Evolutionary conservation across 2,113 vertebrate species (phyloP), one percentile per base, ranked within the genome.

Genomic region (Triplophysa dalaica): DNA sequence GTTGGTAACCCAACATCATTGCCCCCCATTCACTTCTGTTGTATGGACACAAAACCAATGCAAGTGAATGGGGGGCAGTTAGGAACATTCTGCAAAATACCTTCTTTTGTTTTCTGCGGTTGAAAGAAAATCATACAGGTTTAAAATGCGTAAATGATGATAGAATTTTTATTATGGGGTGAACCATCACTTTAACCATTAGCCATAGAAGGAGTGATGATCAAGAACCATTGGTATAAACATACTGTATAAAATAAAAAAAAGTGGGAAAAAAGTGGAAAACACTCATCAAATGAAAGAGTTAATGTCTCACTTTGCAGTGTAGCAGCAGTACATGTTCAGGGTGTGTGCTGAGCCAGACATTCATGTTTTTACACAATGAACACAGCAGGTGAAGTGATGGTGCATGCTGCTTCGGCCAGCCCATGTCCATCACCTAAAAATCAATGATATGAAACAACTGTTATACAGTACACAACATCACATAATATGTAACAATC

Each of bases 301-400:
- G 43, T n/a, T 29, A 8, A 38, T 7, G 9, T 66, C 92, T 92
- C 88, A 98, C 97, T 88, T 91, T 90, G 90, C 96, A 96, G 87
- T 98, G 96, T 75, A 98, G 92, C 69, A 98, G 93, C 2, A 97
- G 92, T 22, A 98, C 93, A 0, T 94, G 96, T 9, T 95, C 94
- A 6, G 89, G 89, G 82, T 95, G 87, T 0, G 68, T 87, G 74
- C 94, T 94, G 58, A 98, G 90, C 97, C 97, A 98, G 16, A 91
- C 94, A 82, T 97, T 95, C 91, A 97, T 94, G 0, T 88, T 88
- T 76, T 94, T 94, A 87, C 96, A 98, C 76, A 96, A 93, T 14
- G 89, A 94, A 63, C 95, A 93, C 82, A 98, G 89, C 83, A 95
- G 95, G 81, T 98, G 92, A 8, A 98, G 90, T 2, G 91, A 91